Base-by-base conservation (phyloP, 2,888 invertebrate species). In the Thecophora atra region DNA sequence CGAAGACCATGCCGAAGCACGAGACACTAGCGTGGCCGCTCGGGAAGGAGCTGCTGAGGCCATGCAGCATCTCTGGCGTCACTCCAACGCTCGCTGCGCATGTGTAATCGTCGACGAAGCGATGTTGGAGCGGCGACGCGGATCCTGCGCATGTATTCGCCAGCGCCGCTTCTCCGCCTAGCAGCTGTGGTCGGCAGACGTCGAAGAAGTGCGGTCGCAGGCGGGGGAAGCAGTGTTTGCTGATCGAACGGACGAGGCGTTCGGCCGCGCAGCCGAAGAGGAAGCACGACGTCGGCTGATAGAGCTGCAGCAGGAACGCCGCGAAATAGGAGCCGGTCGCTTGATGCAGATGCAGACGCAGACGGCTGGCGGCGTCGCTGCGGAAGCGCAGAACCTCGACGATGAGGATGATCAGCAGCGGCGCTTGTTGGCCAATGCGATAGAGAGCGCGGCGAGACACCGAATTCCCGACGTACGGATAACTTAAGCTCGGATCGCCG, bases 181-280 rank as follows among this genome's bases (percentile, higher is more conserved):
- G 44, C 6, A 81, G 72, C 28, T 64, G 21, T 0, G 81, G 82
- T 2, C 44, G 66, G 24, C 81, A 81, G 0, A 81, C 75, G 1
- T 63, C 77, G 44, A 81, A 78, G 72, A 81, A 81, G 51, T 81
- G 81, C 2, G 81, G 81, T 11, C 81, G 73, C 60, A 81, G 73
- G 19, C 82, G 71, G 0, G 81, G 81, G 13, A 82, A 72, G 0
- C 76, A 72, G 1, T 73, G 67, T 66, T 81, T 82, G 19, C 77
- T 77, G 64, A 80, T 67, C 8, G 72, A 70, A 65, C 79, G 80
- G 28, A 81, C 52, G 26, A 79, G 17, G 17, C 63, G 65, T 15
- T 72, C 72, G 1, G 73, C 75, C 0, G 62, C 73, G 21, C 73
- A 75, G 13, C 81, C 81, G 28, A 79, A 76, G 1, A 81, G 21